These are phyloP conservation scores for Rhodinocichla rosea DNA, from an alignment of 2,113 vertebrate species.

Conservation along the genomic window DNA sequence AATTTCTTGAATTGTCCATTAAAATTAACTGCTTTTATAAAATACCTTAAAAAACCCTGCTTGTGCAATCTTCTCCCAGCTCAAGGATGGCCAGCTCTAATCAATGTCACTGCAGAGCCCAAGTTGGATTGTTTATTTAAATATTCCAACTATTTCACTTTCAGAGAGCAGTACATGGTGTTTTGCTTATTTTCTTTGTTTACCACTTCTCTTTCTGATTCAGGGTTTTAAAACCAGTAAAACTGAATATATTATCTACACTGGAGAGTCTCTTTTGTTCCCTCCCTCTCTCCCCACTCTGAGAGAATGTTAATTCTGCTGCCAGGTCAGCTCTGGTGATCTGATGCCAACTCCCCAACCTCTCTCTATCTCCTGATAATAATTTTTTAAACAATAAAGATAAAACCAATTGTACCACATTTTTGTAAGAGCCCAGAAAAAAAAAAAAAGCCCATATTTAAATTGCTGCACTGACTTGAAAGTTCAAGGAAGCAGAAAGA, in stretches of 20 bases:
- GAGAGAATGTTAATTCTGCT: slow-evolving; percentile 1
- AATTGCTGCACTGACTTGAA: slow-evolving; percentile 63
- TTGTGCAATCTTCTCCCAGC: neutral
- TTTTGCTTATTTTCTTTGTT: neutral
- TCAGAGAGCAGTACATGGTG: neutral
- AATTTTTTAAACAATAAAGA: slow-evolving; percentile 61
- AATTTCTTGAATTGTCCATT: neutral
- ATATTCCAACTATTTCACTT: neutral
- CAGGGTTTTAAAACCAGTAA: neutral
- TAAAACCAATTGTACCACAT: slow-evolving; percentile 47
- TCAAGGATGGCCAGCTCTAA: neutral
- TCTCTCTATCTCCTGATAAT: slow-evolving; percentile 55
- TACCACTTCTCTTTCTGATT: neutral
- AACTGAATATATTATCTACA: neutral
- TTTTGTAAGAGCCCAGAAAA: slow-evolving; percentile 46
- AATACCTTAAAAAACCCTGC: neutral
- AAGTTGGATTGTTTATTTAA: neutral
- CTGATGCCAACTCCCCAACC: slow-evolving; percentile 1
- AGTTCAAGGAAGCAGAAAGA: slow-evolving; percentile 57
- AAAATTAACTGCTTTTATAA: neutral
- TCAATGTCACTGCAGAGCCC: neutral
- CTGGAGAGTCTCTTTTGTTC: neutral
- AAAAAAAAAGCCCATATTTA: neutral
- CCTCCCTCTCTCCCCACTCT: neutral
- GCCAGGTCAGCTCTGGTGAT: slow-evolving; percentile 24